Evolutionary conservation across 2,797 vertebrate species (phyloP).

Genomic region (Tadarida brasiliensis): DNA sequence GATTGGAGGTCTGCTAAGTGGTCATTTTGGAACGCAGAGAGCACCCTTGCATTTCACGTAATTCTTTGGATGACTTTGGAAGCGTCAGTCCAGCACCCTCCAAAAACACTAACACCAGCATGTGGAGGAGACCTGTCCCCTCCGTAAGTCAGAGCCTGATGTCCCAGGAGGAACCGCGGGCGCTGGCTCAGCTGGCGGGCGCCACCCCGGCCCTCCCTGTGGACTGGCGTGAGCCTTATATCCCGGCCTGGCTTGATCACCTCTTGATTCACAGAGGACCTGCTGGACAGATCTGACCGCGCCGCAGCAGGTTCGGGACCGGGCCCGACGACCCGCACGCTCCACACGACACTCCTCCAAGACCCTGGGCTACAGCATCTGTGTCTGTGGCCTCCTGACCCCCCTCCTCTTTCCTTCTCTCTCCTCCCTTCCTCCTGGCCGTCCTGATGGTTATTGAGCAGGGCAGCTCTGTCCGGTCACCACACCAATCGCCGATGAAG

Average conservation of each 20-base stretch:
- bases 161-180: background rate
- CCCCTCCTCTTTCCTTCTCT: no score
- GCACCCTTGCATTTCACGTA: constrained; percentile 80
- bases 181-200: background rate
- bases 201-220: background rate
- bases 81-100: constrained; percentile 82
- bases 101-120: constrained; percentile 74
- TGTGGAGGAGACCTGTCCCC: constrained; percentile 83
- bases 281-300: background rate
- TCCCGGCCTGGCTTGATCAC: background rate
- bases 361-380: background rate
- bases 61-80: constrained; percentile 85
- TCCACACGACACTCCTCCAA: background rate
- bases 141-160: constrained; percentile 83
- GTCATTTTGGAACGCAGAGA: constrained; percentile 82
- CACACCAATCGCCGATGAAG: rapidly evolving
- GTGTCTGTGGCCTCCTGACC: background rate
- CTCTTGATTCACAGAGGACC: background rate
- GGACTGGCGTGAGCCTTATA: background rate
- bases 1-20: constrained; percentile 85
- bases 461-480: background rate
- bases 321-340: background rate
- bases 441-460: rapidly evolving
- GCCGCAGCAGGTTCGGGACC: background rate
- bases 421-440: rapidly evolving